Percentiles rank a stretch among this genome's conserved stretches.
phyloP scores from a whole-genome alignment of 2,888 invertebrate genomes.

The Drosophila pseudotalamancana region DNA sequence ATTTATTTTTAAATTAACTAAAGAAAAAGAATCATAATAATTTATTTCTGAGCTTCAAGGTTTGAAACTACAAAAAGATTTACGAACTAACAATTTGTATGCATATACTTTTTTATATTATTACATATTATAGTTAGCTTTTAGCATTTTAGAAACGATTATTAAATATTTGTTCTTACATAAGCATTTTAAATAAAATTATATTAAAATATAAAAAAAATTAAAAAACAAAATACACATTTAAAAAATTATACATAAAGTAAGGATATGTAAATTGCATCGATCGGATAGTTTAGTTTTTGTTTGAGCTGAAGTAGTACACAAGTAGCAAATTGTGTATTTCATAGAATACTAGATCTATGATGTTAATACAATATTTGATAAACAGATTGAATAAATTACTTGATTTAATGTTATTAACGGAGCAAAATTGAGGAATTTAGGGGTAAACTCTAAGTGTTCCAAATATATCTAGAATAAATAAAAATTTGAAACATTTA shows the following conservation, averaged over 20 bases:
- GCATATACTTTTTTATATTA: slow-evolving; percentile 32
- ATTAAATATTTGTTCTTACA: slow-evolving; percentile 23
- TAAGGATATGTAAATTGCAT: background rate
- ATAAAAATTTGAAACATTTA: background rate
- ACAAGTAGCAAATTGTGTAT: too few species aligned
- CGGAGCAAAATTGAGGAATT: too few species aligned
- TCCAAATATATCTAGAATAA: too few species aligned
- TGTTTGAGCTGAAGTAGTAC: too few species aligned
- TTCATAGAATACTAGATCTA: too few species aligned
- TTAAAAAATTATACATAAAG: background rate
- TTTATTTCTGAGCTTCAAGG: slow-evolving; percentile 45
- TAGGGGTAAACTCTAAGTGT: too few species aligned
- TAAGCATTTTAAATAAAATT: slow-evolving; percentile 33
- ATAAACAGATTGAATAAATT: too few species aligned
- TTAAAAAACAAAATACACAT: slow-evolving; percentile 1
- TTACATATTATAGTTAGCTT: slow-evolving; percentile 37
- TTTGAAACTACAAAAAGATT: slow-evolving; percentile 55
- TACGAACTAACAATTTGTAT: slow-evolving; percentile 28
- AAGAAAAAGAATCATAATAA: slow-evolving; percentile 35
- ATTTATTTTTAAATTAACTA: slow-evolving; percentile 54
- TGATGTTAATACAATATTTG: too few species aligned
- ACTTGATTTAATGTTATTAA: too few species aligned
- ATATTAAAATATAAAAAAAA: slow-evolving; percentile 14
- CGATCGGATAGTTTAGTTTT: too few species aligned
- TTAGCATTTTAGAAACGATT: slow-evolving; percentile 53